These are phyloP conservation scores for Dromiciops gliroides DNA, from an alignment of 2,113 vertebrate genomes.

Conservation along the genomic window DNA sequence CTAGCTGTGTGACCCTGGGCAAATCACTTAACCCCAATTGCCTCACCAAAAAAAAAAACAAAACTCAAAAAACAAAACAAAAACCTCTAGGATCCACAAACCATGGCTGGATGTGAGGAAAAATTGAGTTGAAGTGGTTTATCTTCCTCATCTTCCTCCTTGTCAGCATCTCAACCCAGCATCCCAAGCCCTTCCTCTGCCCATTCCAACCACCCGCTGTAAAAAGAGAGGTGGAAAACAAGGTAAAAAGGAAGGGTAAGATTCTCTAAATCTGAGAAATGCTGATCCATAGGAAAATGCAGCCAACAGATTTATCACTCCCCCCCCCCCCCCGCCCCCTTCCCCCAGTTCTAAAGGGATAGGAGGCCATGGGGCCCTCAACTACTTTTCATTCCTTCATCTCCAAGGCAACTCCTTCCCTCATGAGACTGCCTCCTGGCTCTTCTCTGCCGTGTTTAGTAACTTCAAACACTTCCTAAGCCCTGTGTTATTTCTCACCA, in stretches of 20 bases:
- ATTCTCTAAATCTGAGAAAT: not conserved
- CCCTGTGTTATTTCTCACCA: not conserved
- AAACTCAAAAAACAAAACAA: too few species aligned
- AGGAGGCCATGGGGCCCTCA: not conserved
- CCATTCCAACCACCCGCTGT: not conserved
- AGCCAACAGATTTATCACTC: not conserved
- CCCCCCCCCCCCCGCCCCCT: not conserved
- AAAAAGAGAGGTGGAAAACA: not conserved
- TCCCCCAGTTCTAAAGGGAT: not conserved
- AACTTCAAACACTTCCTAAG: not conserved
- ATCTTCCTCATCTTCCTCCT: not conserved
- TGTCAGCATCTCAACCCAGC: too few species aligned
- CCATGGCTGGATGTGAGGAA: not conserved
- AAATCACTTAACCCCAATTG: too few species aligned
- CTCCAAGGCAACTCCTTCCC: not conserved
- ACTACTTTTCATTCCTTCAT: not conserved
- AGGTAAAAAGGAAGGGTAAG: not conserved
- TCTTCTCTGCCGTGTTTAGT: not conserved
- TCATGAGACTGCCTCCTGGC: not conserved
- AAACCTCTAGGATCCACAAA: not conserved
- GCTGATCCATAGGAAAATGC: not conserved
- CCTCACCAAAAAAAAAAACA: too few species aligned
- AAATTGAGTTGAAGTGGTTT: not conserved
- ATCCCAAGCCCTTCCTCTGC: not conserved
- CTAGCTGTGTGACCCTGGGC: too few species aligned